These are phyloP conservation scores for Petrolisthes manimaculis DNA, from an alignment of 2,888 invertebrate genomes.

Conservation along the genomic window DNA sequence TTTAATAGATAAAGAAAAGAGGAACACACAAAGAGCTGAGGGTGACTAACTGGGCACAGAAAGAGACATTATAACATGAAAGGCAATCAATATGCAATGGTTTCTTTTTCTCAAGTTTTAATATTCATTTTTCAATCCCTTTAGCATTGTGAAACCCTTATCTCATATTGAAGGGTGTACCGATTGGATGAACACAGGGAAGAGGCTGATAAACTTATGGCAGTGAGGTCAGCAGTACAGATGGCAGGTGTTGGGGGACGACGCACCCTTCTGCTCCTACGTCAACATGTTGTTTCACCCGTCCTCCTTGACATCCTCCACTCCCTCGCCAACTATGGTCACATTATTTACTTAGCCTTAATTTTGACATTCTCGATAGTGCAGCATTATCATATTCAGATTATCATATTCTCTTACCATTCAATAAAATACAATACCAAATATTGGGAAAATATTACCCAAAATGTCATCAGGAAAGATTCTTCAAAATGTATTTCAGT, in stretches of 20 bases:
- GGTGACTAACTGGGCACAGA: too few species aligned
- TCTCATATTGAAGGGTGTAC: conserved; percentile 27
- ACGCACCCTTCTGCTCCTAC: conserved; percentile 36
- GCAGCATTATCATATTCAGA: not conserved
- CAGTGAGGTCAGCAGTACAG: conserved; percentile 48
- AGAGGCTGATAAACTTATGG: conserved; percentile 37
- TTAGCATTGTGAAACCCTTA: too few species aligned
- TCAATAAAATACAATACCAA: not conserved
- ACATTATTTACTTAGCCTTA: not conserved
- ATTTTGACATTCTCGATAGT: not conserved
- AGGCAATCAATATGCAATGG: too few species aligned
- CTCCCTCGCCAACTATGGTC: conserved; percentile 40
- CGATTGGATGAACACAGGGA: conserved; percentile 45
- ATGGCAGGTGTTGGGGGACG: conserved; percentile 47
- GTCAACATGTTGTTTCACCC: conserved; percentile 46
- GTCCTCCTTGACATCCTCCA: conserved; percentile 35
- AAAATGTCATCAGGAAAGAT: too few species aligned
- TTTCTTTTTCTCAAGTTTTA: too few species aligned
- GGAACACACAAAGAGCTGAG: too few species aligned
- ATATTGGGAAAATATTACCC: too few species aligned
- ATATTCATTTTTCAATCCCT: too few species aligned
- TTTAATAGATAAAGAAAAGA: too few species aligned
- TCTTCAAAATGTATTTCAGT: too few species aligned
- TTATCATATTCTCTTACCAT: not conserved
- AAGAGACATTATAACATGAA: too few species aligned